These are phyloP conservation scores for Aeoliscus strigatus DNA, from an alignment of 2,797 vertebrate genomes.

Conservation along the genomic window DNA sequence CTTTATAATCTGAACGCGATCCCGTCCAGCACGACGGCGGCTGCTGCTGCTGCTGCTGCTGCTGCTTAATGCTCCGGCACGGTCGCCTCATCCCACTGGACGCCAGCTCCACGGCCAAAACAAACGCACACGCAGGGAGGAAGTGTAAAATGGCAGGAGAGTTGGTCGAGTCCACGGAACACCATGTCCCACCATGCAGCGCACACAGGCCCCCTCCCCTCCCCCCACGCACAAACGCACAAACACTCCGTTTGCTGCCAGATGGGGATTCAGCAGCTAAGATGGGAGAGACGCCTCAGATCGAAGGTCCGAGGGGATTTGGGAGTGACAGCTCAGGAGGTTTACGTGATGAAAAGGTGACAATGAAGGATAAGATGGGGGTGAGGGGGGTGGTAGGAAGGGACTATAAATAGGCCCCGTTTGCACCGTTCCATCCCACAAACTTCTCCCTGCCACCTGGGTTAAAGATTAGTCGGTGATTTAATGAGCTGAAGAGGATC, in stretches of 20 bases:
- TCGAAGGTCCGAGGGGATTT: constrained; percentile 37
- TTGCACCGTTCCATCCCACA: constrained; percentile 19
- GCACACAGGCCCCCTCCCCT: constrained; percentile 17
- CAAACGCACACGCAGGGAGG: constrained; percentile 5
- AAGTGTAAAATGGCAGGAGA: constrained; percentile 69
- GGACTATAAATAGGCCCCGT: constrained; percentile 45
- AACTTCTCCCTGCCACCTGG: constrained; percentile 12
- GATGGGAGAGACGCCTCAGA: constrained; percentile 54
- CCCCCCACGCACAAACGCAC: constrained; percentile 35
- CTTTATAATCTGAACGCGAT: constrained; percentile 64
- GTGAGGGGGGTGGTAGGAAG: constrained; percentile 17
- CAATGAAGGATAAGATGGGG: constrained; percentile 42
- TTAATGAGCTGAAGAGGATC: constrained; percentile 4
- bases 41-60: too few relatives aligned
- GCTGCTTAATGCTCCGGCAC: constrained; percentile 37
- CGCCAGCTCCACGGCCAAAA: constrained; percentile 2
- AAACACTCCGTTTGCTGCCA: constrained; percentile 66
- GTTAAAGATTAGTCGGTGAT: constrained; percentile 2
- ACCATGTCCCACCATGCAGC: constrained; percentile 68
- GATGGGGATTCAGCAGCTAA: constrained; percentile 57
- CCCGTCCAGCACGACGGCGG: constrained; percentile 22
- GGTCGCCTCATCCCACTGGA: constrained; percentile 17
- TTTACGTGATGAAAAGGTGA: constrained; percentile 49
- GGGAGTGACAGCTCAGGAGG: constrained; percentile 1
- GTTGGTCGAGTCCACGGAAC: constrained; percentile 42